Evolutionary conservation across 2,888 invertebrate genomes (phyloP).

Genomic region (Dicyrtomina minuta): DNA sequence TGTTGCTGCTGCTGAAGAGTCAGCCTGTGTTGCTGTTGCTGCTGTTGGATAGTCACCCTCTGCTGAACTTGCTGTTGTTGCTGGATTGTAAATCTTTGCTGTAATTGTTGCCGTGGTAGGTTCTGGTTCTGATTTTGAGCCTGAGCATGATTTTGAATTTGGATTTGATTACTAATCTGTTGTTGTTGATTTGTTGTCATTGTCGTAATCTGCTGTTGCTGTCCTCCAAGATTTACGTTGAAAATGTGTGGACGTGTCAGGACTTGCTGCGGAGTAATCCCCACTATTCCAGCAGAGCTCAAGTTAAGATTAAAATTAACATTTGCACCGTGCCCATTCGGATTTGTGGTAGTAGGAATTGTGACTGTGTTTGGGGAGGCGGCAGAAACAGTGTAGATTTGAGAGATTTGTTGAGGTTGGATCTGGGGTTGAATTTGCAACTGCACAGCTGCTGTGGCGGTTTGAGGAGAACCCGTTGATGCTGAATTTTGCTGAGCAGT

Average conservation of each 20-base stretch:
- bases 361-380: not conserved
- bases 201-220: too few relatives aligned
- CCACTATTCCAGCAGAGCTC: constrained; percentile 40
- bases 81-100: constrained; percentile 25
- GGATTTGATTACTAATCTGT: constrained; percentile 20
- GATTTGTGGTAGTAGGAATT: not conserved
- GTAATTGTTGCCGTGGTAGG: constrained; percentile 14
- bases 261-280: constrained; percentile 44
- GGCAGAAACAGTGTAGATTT: constrained; percentile 35
- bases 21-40: constrained; percentile 15
- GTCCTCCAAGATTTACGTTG: constrained; percentile 44
- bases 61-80: constrained; percentile 2
- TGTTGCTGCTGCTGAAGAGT: constrained; percentile 14
- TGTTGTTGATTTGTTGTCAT: too few relatives aligned
- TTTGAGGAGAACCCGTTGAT: constrained; percentile 24
- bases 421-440: constrained; percentile 30
- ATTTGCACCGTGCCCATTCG: constrained; percentile 27
- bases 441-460: constrained; percentile 7
- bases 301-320: constrained; percentile 48
- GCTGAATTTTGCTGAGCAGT: too few relatives aligned
- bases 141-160: too few relatives aligned
- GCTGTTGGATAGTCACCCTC: constrained; percentile 9
- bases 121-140: constrained; percentile 13
- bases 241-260: constrained; percentile 49
- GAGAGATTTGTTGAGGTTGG: constrained; percentile 28